Conservation (phyloP, 1,140 invertebrate species). For the Hycleus cichorii region DNA sequence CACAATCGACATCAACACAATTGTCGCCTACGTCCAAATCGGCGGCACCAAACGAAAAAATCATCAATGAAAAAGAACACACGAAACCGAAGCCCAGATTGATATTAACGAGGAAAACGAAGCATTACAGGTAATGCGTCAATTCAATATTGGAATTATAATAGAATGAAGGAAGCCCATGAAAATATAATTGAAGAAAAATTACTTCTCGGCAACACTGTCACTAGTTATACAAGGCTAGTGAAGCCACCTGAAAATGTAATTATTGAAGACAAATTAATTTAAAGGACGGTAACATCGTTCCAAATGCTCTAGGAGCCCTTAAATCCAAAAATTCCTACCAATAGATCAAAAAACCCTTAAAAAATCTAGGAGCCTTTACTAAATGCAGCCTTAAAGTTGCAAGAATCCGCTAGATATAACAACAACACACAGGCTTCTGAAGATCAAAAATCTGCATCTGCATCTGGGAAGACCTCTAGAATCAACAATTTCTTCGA, state of each 20-base stretch:
- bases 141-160: not conserved
- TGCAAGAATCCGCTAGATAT: too few relatives aligned
- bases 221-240: too few relatives aligned
- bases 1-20: not conserved
- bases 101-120: conserved; percentile 42
- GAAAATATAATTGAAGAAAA: not conserved
- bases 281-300: not conserved
- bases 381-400: not conserved
- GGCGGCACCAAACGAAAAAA: not conserved
- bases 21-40: not conserved
- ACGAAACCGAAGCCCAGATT: conserved; percentile 25
- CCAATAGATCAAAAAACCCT: not conserved
- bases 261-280: not conserved
- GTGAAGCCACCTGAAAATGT: too few relatives aligned
- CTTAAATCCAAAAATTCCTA: not conserved
- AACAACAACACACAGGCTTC: too few relatives aligned
- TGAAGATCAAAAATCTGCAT: too few relatives aligned
- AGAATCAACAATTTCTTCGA: too few relatives aligned
- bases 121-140: conserved; percentile 52
- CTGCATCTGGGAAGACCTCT: too few relatives aligned
- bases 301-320: conserved; percentile 3
- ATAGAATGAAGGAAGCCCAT: not conserved
- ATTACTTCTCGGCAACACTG: not conserved
- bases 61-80: not conserved
- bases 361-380: not conserved